A percentile compares a stretch with the other conserved stretches of the same genome.
phyloP scores from a whole-genome alignment of 2,797 vertebrate genomes.

The Schizopygopsis malacanthus region DNA sequence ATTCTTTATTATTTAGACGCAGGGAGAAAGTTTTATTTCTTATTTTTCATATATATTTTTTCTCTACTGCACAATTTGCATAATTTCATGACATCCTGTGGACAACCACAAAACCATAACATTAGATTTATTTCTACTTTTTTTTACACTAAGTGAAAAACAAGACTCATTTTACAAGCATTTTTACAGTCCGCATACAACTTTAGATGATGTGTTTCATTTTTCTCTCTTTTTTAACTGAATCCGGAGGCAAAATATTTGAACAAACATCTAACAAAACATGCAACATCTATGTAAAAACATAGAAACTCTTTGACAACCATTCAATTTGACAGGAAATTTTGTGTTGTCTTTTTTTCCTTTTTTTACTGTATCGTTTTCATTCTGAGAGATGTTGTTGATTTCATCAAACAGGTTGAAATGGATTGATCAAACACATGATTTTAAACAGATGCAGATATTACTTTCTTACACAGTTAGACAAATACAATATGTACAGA shows the following conservation, averaged over 20 bases:
- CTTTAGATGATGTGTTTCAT: conserved; percentile 86
- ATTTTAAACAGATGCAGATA: conserved; percentile 76
- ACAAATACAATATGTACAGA: conserved; percentile 85
- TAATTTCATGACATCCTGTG: conserved; percentile 96
- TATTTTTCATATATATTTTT: conserved; percentile 74
- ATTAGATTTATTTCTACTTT: conserved; percentile 81
- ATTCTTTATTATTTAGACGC: conserved; percentile 93
- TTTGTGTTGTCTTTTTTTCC: conserved; percentile 55
- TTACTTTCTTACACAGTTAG: conserved; percentile 84
- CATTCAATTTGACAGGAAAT: conserved; percentile 73
- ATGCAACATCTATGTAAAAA: conserved; percentile 94
- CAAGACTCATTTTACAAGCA: conserved; percentile 95
- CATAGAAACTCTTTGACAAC: conserved; percentile 87
- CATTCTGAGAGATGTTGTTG: conserved; percentile 71
- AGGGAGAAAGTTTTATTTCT: conserved; percentile 80
- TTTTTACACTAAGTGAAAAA: conserved; percentile 97
- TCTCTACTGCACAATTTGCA: conserved; percentile 95
- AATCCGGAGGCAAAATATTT: conserved; percentile 84
- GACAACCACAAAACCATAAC: conserved; percentile 98
- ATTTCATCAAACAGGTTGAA: conserved; percentile 78
- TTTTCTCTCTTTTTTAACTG: conserved; percentile 80
- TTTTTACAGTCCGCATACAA: conserved; percentile 86
- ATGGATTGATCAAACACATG: conserved; percentile 81
- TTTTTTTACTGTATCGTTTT: conserved; percentile 68
- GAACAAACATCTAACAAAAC: conserved; percentile 89